Base-by-base conservation (phyloP, 2,888 invertebrate genomes). In the Aphidoletes aphidimyza region DNA sequence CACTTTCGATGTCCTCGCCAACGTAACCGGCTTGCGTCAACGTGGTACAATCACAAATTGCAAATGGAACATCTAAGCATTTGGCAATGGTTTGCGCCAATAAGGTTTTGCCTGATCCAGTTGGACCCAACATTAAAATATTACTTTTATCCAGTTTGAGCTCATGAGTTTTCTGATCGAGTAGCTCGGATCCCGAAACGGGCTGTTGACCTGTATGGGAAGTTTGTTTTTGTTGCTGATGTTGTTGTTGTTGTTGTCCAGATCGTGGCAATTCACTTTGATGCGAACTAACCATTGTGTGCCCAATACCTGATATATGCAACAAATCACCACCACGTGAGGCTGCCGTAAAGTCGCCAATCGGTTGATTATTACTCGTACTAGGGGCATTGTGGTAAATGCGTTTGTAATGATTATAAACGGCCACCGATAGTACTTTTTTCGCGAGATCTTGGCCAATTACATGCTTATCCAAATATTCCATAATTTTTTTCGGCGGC, bases 1-100 rank as follows among this genome's bases (percentile, higher is more conserved):
- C 98, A 88, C 97, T 97, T 91, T 99, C 99, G 88, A 99, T 98
- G 89, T 99, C 99, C 90, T 99, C 99, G n/a, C 99, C 99, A 9
- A 99, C 99, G 90, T 99, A 99, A 49, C 99, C 97, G 36, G 97
- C 98, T 91, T 98, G 97, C 17, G 98, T 98, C 49, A 98, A 91
- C 17, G 97, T 97, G 36, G 98, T 98, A 90, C 99, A 99, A 92
- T 99, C 99, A 91, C 98, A 98, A 89, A 98, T 98, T 42, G 98
- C 98, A 91, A 99, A 99, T 85, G 99, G 99, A 86, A 99, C 99
- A 91, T 99, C 98, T 87, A 99, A 91, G 89, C 98, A 98, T 88
- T 96, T 95, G 83, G 99, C 99, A 89, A 99, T 96, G 45, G 98
- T 98, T 91, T 99, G 98, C 9, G 99, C 99, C 86, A 99, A 91